phyloP scores from a whole-genome alignment of 2,888 invertebrate species.

The Tetranychus piercei region DNA sequence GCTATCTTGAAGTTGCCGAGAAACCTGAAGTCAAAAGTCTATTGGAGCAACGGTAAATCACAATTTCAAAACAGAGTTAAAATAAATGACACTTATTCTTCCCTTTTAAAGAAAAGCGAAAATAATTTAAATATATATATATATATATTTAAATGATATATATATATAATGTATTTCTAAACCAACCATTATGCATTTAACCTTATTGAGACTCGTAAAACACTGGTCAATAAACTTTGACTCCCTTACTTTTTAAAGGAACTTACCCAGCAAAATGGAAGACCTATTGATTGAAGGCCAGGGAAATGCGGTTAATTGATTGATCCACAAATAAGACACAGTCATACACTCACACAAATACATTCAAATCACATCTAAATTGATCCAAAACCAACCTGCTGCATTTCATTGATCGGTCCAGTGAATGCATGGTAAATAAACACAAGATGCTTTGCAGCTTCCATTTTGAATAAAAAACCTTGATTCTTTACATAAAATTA shows the following conservation, averaged over 20 bases:
- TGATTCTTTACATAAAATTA: too few relatives aligned
- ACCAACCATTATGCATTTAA: background rate
- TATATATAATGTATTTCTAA: background rate
- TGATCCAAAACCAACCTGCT: too few relatives aligned
- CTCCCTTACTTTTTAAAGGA: background rate
- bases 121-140: background rate
- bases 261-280: background rate
- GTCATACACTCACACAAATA: background rate
- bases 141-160: background rate
- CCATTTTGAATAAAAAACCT: too few relatives aligned
- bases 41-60: slow-evolving; percentile 30
- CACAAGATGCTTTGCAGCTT: too few relatives aligned
- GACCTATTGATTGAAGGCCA: background rate
- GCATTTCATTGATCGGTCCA: too few relatives aligned
- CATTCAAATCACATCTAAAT: too few relatives aligned
- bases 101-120: background rate
- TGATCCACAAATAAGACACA: background rate
- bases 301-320: background rate
- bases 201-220: background rate
- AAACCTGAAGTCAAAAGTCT: slow-evolving; percentile 73
- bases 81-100: background rate
- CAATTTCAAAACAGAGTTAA: background rate
- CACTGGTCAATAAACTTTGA: background rate
- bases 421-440: too few relatives aligned
- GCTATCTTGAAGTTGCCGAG: slow-evolving; percentile 72